Base-by-base conservation (phyloP, 2,113 vertebrate species). In the Mobula hypostoma region DNA sequence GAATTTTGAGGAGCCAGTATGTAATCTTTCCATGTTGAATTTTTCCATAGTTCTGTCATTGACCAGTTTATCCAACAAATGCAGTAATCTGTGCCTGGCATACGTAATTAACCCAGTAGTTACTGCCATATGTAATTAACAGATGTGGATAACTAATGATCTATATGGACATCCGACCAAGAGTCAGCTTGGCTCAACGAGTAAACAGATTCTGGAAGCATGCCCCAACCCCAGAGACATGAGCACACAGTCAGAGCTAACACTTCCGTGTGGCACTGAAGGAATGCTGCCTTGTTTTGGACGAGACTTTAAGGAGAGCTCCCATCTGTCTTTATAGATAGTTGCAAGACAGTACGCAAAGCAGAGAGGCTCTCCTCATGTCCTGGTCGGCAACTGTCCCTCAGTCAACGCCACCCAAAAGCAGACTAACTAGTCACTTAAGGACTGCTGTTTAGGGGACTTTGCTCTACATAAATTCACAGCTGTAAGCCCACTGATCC, bases 121-220 rank as follows among this genome's bases (percentile, higher is more conserved):
- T 90, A 90, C 85, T 88, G 85, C 27, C 58, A 66, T 90, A 15
- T 68, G 85, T 32, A 90, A 90, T 8, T 90, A 90, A 32, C 85
- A 66, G 85, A 90, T 90, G 85, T 15, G 14, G 61, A 24, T 66
- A 68, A 90, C 61, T 90, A 90, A 90, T 90, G 85, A 66, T 90
- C 85, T 90, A 66, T 90, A 90, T 90, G 85, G 5, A 66, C n/a
- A 63, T 68, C 85, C 40, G 61, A 68, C 61, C 32, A 90, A 90
- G 85, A 29, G 77, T 79, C 77, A 79, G 77, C 32, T 63, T 68
- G 61, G 85, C 61, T 90, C 29, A 19, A 12, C 66, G 61, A 68
- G 29, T 66, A n/a, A 90, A 63, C 63, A 36, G 29, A n/a, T 90
- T 66, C 85, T 90, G 61, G 61, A 68, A 90, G 32, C 85, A 19